Evolutionary conservation across 2,888 invertebrate genomes (phyloP), one percentile per base, ranked within the genome.

Genomic region (Acrobasis repandana): DNA sequence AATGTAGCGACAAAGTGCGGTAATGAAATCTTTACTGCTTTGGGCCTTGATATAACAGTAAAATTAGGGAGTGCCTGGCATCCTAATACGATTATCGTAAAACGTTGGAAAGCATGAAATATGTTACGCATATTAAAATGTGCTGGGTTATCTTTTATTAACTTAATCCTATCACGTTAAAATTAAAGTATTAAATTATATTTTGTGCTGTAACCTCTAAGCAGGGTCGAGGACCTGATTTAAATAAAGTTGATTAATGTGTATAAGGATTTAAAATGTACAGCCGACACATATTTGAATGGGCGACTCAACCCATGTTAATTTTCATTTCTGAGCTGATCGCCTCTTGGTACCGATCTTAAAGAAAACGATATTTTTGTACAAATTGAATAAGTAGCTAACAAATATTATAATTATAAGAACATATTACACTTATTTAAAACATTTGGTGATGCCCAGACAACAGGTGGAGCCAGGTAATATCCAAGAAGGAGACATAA

Each of bases 121-220:
- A 34, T 16, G 8, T 48, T 34, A 49, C 28, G 3, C 33, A 38
- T 50, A 16, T 33, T 15, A 8, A 48, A 43, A 43, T 43, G 43
- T 43, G n/a, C 43, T 5, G 43, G 43, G 43, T 43, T 43, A 43
- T 43, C 43, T 43, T 43, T 43, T 43, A 43, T 43, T 43, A 43
- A 43, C 43, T 43, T 43, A 43, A 43, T n/a, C 43, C 43, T 43
- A n/a, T 43, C 43, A 43, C 43, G 11, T 38, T 34, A 18, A 58
- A 15, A 58, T 18, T 14, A 8, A 15, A 58, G 50, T 50, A 50
- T 43, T 14, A 43, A 43, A 43, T 43, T 14, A 43, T 43, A 43
- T 43, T 43, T 43, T n/a, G n/a, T 6, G 43, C 14, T 28, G 2
- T 28, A 28, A 4, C 28, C 28, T 28, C 28, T 6, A 28, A 28